phyloP scores from a whole-genome alignment of 2,113 vertebrate genomes.

The Myrmecobius fasciatus region DNA sequence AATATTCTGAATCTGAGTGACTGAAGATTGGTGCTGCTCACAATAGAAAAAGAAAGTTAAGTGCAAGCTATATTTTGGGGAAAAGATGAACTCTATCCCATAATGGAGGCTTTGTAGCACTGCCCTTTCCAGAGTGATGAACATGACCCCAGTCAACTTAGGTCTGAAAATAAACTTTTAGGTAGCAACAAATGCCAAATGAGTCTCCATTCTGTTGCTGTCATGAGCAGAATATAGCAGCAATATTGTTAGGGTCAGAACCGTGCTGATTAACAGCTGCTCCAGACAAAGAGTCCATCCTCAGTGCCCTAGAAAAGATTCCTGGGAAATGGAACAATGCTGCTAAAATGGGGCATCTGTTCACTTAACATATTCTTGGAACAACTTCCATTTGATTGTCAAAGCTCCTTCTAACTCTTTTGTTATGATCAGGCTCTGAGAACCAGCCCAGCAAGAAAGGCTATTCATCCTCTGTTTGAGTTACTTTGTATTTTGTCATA shows the following conservation, averaged over 20 bases:
- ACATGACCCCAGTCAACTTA: neutral
- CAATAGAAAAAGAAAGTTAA: neutral
- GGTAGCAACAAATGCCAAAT: neutral
- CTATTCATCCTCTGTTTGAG: neutral
- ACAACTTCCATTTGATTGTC: neutral
- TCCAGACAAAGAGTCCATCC: neutral
- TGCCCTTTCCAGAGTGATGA: neutral
- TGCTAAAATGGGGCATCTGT: neutral
- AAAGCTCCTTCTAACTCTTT: neutral
- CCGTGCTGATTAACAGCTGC: neutral
- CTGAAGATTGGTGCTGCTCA: neutral
- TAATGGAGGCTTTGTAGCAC: neutral
- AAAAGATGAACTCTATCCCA: neutral
- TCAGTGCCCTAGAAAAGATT: neutral
- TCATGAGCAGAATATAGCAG: neutral
- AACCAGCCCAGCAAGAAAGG: neutral
- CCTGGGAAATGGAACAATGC: neutral
- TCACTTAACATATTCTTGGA: neutral
- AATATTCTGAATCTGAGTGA: neutral
- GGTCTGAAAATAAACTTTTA: neutral
- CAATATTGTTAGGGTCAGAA: neutral
- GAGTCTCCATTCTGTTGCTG: neutral
- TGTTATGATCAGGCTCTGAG: neutral
- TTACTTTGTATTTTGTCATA: neutral
- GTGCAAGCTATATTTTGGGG: neutral